These are phyloP conservation scores for Cheumatopsyche charites DNA, from an alignment of 1,140 invertebrate species.

Conservation along the genomic window DNA sequence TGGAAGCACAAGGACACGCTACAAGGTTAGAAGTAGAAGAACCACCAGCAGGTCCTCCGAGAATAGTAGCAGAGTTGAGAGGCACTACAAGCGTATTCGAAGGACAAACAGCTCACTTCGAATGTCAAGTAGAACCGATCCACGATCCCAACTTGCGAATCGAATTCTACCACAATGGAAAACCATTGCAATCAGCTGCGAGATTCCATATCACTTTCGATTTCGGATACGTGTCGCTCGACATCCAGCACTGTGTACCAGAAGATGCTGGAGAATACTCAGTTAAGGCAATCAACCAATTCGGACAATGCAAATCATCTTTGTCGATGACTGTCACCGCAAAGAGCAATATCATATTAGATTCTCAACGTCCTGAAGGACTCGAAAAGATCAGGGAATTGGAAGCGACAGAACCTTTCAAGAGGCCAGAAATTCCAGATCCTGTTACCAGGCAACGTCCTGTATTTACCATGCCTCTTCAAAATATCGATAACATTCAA, in stretches of 20 bases:
- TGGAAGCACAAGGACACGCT: conserved; percentile 82
- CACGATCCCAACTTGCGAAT: conserved; percentile 89
- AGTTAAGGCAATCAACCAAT: conserved; percentile 84
- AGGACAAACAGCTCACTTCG: conserved; percentile 88
- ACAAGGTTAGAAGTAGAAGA: conserved; percentile 82
- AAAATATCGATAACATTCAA: conserved; percentile 86
- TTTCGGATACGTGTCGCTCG: conserved; percentile 93
- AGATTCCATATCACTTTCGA: conserved; percentile 93
- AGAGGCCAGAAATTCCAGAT: conserved; percentile 79
- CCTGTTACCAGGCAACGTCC: conserved; percentile 87
- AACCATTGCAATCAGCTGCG: conserved; percentile 82
- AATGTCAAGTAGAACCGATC: conserved; percentile 89
- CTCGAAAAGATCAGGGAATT: conserved; percentile 92
- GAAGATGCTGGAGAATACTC: conserved; percentile 96
- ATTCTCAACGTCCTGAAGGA: conserved; percentile 95
- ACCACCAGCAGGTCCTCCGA: conserved; percentile 75
- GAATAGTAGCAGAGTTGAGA: conserved; percentile 80
- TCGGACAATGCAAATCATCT: conserved; percentile 84
- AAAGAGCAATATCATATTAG: conserved; percentile 87
- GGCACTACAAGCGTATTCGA: conserved; percentile 85
- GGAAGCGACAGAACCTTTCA: conserved; percentile 81
- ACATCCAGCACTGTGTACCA: conserved; percentile 86
- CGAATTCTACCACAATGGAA: conserved; percentile 91
- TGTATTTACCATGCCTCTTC: conserved; percentile 92
- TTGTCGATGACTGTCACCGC: conserved; percentile 83